Base-by-base conservation (phyloP, 37 sponge, comb jelly and placozoan genomes). In the Chondrilla cf. caribensis region DNA sequence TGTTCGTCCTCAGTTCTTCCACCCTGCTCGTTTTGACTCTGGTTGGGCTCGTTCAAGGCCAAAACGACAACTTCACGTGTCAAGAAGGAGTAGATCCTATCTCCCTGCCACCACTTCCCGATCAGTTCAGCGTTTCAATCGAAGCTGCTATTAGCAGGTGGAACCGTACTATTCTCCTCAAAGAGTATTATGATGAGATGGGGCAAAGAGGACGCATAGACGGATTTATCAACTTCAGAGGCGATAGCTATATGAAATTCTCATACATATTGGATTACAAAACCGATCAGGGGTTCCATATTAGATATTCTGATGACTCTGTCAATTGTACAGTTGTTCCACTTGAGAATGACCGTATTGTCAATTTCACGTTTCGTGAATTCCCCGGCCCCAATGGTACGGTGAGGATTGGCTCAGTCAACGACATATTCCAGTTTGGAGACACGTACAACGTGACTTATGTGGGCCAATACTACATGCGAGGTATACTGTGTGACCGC, bases 141-240 rank as follows among this genome's bases (percentile, higher is more conserved):
- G 88, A 91, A 58, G 92, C 68, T 4, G 57, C 35, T 28, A 0
- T 87, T 0, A 2, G 41, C 3, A 17, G 38, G 1, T 19, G 40
- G 0, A 82, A 85, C 36, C 11, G 24, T 33, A 82, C 80, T 0
- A 18, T 41, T 0, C 5, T 84, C 0, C 54, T 80, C 17, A 36
- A 18, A 0, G 87, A 90, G 60, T 85, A 85, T 36, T 87, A 58
- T 22, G 88, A 87, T 41, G 80, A 54, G 7, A 32, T 81, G 3
- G 84, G 84, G 17, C 54, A 90, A 29, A 72, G 91, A 3, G 91
- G 84, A 18, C 54, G 84, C 0, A 9, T 86, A 9, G 80, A 78
- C 0, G 14, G 22, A 22, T 6, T 3, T n/a, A 19, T 25, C 5
- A 75, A 84, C 38, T 79, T 58, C 0, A 9, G 22, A 29, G 25